These are phyloP conservation scores for Mayetiola destructor DNA, from an alignment of 2,888 invertebrate genomes.

Conservation along the genomic window DNA sequence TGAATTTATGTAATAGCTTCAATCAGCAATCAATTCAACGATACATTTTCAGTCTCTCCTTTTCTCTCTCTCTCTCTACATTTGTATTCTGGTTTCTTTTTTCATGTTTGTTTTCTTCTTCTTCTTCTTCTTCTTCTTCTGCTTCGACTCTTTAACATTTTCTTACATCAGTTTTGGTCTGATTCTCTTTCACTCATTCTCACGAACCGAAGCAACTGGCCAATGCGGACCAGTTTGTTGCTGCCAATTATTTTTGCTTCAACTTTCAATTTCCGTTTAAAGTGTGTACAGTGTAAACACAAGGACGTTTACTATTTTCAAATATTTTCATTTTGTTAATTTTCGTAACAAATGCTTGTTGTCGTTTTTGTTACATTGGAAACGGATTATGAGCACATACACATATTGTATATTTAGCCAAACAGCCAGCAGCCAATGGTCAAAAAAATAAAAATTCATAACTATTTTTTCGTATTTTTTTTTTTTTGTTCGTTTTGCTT, in stretches of 20 bases:
- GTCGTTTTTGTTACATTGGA: background rate
- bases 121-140: too few relatives aligned
- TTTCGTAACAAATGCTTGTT: too few relatives aligned
- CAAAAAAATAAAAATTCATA: background rate
- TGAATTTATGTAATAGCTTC: too few relatives aligned
- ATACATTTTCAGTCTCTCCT: too few relatives aligned
- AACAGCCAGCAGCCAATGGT: too few relatives aligned
- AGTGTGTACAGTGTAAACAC: background rate
- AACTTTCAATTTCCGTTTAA: conserved; percentile 7
- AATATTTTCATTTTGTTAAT: too few relatives aligned
- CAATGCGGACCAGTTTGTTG: background rate
- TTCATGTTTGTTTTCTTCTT: background rate
- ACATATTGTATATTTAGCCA: too few relatives aligned
- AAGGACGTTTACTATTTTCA: background rate
- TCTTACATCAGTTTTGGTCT: background rate
- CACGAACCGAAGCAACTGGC: too few relatives aligned
- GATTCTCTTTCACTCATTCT: background rate
- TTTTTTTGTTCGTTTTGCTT: background rate
- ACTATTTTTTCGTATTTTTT: background rate
- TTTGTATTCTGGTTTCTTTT: background rate
- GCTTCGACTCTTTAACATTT: too few relatives aligned
- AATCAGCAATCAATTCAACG: too few relatives aligned
- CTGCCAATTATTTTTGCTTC: background rate
- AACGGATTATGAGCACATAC: too few relatives aligned
- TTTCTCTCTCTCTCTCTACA: too few relatives aligned